These are phyloP conservation scores for Mesitornis unicolor DNA, from an alignment of 2,113 vertebrate species.

Conservation along the genomic window DNA sequence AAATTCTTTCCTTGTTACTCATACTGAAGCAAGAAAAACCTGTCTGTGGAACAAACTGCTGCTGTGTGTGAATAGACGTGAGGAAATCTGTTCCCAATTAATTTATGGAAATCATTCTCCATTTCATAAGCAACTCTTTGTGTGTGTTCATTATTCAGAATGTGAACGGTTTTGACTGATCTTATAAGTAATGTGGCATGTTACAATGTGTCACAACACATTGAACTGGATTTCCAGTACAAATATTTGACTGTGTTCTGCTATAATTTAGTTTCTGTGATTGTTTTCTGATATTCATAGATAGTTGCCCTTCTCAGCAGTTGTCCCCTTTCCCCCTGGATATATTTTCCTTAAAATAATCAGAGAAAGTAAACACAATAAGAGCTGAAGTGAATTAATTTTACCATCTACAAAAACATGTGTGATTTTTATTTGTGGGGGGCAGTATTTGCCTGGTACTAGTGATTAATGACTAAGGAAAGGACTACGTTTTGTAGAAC, in stretches of 20 bases:
- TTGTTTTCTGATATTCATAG: background rate
- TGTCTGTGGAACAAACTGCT: conserved; percentile 37
- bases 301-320: background rate
- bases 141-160: conserved; percentile 32
- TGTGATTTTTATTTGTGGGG: background rate
- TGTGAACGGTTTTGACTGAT: conserved; percentile 29
- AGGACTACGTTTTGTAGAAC: background rate
- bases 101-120: conserved; percentile 53
- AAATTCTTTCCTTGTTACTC: conserved; percentile 38
- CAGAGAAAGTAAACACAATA: background rate
- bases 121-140: conserved; percentile 5
- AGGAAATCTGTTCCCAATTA: conserved; percentile 56
- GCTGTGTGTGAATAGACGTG: background rate
- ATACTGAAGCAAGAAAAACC: background rate
- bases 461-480: background rate
- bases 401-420: background rate
- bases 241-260: background rate
- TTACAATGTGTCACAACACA: background rate
- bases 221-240: background rate
- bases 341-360: background rate
- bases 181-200: background rate
- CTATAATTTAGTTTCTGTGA: background rate
- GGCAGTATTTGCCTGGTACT: background rate
- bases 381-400: background rate
- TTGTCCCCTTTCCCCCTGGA: background rate